A percentile compares a stretch with the other conserved stretches of the same genome.
These are phyloP conservation scores for Ibycter americanus DNA, from an alignment of 2,797 vertebrate genomes.

Conservation along the genomic window DNA sequence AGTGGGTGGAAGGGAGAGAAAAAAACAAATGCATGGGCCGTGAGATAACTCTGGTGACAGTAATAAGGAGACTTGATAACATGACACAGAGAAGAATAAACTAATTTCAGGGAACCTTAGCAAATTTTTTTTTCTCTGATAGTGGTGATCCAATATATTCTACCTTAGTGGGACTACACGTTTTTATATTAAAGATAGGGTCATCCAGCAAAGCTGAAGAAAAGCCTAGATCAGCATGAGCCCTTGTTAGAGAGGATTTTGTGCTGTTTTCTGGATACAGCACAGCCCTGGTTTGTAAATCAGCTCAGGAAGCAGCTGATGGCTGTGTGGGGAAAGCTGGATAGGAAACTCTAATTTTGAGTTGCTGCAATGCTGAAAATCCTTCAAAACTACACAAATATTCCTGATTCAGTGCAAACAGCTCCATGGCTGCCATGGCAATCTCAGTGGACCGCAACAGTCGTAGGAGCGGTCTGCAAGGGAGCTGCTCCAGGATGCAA, in stretches of 20 bases:
- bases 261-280: not conserved
- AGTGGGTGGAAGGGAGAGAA: conserved; percentile 12
- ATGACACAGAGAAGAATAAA: conserved; percentile 39
- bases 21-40: conserved; percentile 31
- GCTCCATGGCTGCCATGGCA: not conserved
- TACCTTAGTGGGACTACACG: not conserved
- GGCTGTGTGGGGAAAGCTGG: not conserved
- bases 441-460: not conserved
- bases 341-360: not conserved
- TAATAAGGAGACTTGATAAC: conserved; percentile 37
- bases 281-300: not conserved
- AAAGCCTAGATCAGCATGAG: not conserved
- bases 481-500: not conserved
- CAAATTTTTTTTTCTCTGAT: not conserved
- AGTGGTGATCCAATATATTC: not conserved
- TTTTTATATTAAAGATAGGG: not conserved
- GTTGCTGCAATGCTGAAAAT: not conserved
- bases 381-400: not conserved
- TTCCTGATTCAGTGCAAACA: not conserved
- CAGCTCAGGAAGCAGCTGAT: not conserved
- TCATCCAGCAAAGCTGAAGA: not conserved
- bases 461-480: not conserved
- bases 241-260: not conserved
- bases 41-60: conserved; percentile 57
- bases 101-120: not conserved